These are phyloP conservation scores for Drosophila ogumai DNA, from an alignment of 1,140 invertebrate species.

Conservation along the genomic window DNA sequence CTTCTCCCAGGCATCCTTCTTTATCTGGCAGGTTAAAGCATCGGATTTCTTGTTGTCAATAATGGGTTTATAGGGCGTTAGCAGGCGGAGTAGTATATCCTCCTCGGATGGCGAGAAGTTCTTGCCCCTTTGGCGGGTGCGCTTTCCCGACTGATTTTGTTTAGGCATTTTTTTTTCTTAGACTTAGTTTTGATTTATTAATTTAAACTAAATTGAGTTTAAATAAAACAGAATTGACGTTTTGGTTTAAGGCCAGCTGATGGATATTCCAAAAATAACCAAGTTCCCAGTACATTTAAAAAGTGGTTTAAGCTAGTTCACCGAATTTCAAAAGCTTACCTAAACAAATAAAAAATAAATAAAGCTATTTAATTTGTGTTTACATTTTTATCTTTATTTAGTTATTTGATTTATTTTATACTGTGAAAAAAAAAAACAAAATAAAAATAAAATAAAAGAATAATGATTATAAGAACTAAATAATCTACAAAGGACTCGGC, in stretches of 20 bases:
- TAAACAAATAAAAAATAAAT: neutral
- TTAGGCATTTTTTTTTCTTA: neutral
- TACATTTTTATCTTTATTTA: neutral
- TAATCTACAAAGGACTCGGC: too few species aligned
- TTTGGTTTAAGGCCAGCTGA: slow-evolving; percentile 19
- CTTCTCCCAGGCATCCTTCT: slow-evolving; percentile 26
- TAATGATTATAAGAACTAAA: too few species aligned
- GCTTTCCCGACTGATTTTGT: neutral
- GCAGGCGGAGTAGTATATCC: slow-evolving; percentile 3
- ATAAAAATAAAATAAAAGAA: too few species aligned
- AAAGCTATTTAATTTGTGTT: too few species aligned
- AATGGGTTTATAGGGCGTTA: slow-evolving; percentile 5
- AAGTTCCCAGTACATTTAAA: neutral
- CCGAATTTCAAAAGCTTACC: neutral
- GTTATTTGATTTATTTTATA: neutral
- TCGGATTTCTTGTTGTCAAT: slow-evolving; percentile 30
- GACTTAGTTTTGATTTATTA: neutral
- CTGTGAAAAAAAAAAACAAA: too few species aligned
- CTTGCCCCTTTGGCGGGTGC: slow-evolving; percentile 18
- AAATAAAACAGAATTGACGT: slow-evolving; percentile 13
- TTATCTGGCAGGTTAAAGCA: slow-evolving; percentile 9
- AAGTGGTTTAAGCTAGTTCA: slow-evolving; percentile 1
- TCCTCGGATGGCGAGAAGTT: slow-evolving; percentile 25
- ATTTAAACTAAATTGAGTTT: slow-evolving; percentile 16
- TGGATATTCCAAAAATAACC: slow-evolving; percentile 8